A percentile compares a stretch with the other conserved stretches of the same genome.
These are phyloP conservation scores for Trichosurus vulpecula DNA, from an alignment of 2,797 vertebrate species.

Conservation along the genomic window DNA sequence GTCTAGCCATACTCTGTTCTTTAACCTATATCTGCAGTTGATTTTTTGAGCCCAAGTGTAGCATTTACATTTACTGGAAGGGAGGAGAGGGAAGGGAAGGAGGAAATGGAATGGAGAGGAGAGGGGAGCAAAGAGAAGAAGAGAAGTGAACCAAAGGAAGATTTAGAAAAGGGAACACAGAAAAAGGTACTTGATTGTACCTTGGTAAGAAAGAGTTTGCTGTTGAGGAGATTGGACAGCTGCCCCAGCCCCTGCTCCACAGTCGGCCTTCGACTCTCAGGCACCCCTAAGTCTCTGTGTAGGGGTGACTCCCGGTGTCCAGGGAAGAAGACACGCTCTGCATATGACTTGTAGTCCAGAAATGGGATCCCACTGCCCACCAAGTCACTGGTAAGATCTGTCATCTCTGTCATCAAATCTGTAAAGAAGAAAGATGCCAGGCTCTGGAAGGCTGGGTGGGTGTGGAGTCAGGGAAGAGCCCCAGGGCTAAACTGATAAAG, in stretches of 20 bases:
- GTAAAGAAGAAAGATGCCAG: slow-evolving; percentile 53
- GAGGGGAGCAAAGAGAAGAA: background rate
- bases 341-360: slow-evolving; percentile 96
- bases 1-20: background rate
- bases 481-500: background rate
- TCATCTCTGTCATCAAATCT: slow-evolving; percentile 99
- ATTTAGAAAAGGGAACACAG: background rate
- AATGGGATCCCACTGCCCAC: slow-evolving; percentile 97
- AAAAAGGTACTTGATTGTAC: slow-evolving; percentile 77
- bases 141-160: background rate
- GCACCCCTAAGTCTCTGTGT: slow-evolving; percentile 94
- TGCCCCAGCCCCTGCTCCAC: slow-evolving; percentile 98
- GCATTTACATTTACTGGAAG: background rate
- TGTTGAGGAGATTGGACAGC: slow-evolving; percentile 98
- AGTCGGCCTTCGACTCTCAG: slow-evolving; percentile 94
- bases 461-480: fast-evolving
- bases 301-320: slow-evolving; percentile 95
- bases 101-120: background rate
- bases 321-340: slow-evolving; percentile 98
- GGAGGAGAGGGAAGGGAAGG: fast-evolving
- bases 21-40: background rate
- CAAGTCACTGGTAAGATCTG: slow-evolving; percentile 97
- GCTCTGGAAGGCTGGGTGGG: background rate
- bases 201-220: slow-evolving; percentile 99
- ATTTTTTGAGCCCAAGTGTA: background rate